Evolutionary conservation across 2,888 invertebrate genomes (phyloP).

Genomic region (Cyclophora punctaria): DNA sequence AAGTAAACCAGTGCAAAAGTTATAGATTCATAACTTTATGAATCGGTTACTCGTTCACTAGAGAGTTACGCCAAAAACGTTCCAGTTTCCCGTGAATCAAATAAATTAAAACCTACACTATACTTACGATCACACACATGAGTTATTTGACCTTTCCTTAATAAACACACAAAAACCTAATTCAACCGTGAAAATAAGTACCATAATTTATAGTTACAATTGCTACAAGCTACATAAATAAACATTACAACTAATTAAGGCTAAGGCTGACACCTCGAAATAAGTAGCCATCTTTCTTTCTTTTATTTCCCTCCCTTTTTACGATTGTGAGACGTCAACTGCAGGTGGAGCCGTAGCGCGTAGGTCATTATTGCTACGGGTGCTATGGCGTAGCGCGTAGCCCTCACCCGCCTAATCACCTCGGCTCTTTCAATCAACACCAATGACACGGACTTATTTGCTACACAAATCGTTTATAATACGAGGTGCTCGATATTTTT

Average conservation of each 20-base stretch:
- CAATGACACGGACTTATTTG: slow-evolving; percentile 24
- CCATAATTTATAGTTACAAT: no score
- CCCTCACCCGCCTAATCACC: slow-evolving; percentile 31
- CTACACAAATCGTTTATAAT: not conserved
- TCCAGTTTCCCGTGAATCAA: no score
- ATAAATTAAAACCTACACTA: no score
- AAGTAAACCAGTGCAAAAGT: no score
- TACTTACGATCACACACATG: no score
- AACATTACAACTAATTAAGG: not conserved
- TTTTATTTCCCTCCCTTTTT: slow-evolving; percentile 42
- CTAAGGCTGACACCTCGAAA: slow-evolving; percentile 10
- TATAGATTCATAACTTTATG: no score
- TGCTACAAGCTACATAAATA: not conserved
- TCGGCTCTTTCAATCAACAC: slow-evolving; percentile 35
- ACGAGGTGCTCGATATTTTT: no score
- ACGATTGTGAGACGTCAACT: slow-evolving; percentile 47
- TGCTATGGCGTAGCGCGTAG: slow-evolving; percentile 25
- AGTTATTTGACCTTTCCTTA: not conserved
- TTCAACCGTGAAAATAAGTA: no score
- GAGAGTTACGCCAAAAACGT: no score
- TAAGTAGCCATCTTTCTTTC: slow-evolving; percentile 33
- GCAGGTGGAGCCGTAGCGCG: slow-evolving; percentile 50
- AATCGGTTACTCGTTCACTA: no score
- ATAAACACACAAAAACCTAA: not conserved
- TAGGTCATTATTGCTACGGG: slow-evolving; percentile 38